Evolutionary conservation across 1,140 invertebrate species (phyloP).

Genomic region (Bombus superbus): DNA sequence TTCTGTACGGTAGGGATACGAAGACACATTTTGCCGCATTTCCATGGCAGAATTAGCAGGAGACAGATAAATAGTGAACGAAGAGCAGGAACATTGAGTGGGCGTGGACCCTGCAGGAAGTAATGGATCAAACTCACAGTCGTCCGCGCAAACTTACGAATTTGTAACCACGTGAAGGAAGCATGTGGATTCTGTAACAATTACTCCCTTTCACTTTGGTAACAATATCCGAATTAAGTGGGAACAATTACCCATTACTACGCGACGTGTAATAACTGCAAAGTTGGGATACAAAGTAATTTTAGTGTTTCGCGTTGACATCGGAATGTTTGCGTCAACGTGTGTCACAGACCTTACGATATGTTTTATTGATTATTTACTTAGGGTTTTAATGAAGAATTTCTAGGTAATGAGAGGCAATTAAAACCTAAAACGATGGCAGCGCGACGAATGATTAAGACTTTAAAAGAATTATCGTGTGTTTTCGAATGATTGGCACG

Average conservation of each 20-base stretch:
- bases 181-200: conserved; percentile 63
- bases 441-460: not conserved
- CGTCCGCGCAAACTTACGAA: conserved; percentile 60
- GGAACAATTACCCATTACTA: conserved; percentile 39
- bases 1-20: conserved; percentile 35
- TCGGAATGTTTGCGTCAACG: not conserved
- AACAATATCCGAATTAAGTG: conserved; percentile 55
- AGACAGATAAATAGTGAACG: conserved; percentile 78
- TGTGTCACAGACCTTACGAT: not conserved
- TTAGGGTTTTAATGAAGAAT: not conserved
- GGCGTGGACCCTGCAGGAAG: conserved; percentile 80
- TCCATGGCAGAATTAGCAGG: conserved; percentile 76
- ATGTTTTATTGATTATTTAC: not conserved
- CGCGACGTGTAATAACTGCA: conserved; percentile 32
- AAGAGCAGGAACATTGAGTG: conserved; percentile 76
- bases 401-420: not conserved
- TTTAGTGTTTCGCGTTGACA: not conserved
- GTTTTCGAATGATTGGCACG: not conserved
- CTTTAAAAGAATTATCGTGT: not conserved
- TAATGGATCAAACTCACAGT: conserved; percentile 79
- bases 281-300: not conserved
- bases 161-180: conserved; percentile 54
- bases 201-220: conserved; percentile 41
- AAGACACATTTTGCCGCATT: conserved; percentile 63
- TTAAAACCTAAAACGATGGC: not conserved